phyloP scores from a whole-genome alignment of 1,140 invertebrate species.

The Trichoplusia ni region DNA sequence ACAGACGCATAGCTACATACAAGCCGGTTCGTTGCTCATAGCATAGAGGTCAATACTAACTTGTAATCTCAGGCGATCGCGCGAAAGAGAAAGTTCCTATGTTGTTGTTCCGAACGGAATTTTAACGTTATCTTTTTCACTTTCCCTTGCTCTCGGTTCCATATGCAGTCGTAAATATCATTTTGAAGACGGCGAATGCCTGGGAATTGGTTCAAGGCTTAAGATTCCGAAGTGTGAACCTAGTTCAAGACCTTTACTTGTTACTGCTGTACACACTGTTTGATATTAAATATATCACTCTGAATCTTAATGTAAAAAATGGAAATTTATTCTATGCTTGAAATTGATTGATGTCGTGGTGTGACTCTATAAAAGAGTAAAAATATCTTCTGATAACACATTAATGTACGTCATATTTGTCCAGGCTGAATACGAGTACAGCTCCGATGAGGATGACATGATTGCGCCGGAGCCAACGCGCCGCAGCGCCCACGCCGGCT shows the following conservation, averaged over 20 bases:
- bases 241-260: background rate
- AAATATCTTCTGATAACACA: no score
- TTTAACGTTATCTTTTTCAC: constrained; percentile 50
- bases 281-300: no score
- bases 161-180: background rate
- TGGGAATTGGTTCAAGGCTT: constrained; percentile 9
- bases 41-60: constrained; percentile 42
- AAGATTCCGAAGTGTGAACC: background rate
- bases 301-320: no score
- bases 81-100: constrained; percentile 58
- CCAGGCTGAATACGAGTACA: no score
- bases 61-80: constrained; percentile 39
- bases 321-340: no score
- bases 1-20: no score
- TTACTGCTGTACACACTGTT: background rate
- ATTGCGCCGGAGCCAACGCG: no score
- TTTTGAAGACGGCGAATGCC: background rate
- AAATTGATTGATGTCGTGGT: no score
- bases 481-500: no score
- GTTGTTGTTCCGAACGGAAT: constrained; percentile 43
- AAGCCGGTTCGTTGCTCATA: background rate
- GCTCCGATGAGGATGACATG: no score
- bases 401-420: no score
- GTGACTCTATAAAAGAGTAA: no score
- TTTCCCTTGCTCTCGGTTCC: constrained; percentile 51